These are phyloP conservation scores for Probaryconus sp. DNA, from an alignment of 1,140 invertebrate species.

Conservation along the genomic window DNA sequence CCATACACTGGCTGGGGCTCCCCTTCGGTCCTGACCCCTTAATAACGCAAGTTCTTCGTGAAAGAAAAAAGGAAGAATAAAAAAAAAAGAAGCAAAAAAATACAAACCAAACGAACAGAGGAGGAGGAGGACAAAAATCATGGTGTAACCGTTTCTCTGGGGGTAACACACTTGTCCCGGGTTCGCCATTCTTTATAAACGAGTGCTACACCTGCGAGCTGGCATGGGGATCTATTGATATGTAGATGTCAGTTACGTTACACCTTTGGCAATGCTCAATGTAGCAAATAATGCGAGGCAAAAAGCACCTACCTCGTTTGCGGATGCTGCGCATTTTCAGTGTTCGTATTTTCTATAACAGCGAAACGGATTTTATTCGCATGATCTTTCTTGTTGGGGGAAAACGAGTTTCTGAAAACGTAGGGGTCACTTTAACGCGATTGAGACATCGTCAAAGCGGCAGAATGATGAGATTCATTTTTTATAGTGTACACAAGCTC, in stretches of 20 bases:
- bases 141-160: constrained; percentile 75
- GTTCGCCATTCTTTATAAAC: constrained; percentile 69
- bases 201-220: constrained; percentile 75
- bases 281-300: constrained; percentile 65
- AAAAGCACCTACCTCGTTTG: constrained; percentile 53
- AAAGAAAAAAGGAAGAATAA: constrained; percentile 32
- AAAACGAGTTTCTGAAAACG: constrained; percentile 27
- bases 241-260: constrained; percentile 75
- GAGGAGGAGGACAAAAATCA: constrained; percentile 68
- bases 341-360: constrained; percentile 31
- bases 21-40: constrained; percentile 67
- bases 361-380: constrained; percentile 31
- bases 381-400: constrained; percentile 35
- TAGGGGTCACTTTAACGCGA: constrained; percentile 27
- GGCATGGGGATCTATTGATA: constrained; percentile 73
- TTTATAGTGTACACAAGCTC: constrained; percentile 30
- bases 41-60: constrained; percentile 61
- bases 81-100: constrained; percentile 17
- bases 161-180: constrained; percentile 74
- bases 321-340: constrained; percentile 43
- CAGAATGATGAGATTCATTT: constrained; percentile 46
- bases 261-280: constrained; percentile 69
- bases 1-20: constrained; percentile 68
- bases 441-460: constrained; percentile 49
- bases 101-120: constrained; percentile 36